Evolutionary conservation across 2,888 invertebrate genomes (phyloP), one percentile per base, ranked within the genome.

Genomic region (Meliscaeva auricollis): DNA sequence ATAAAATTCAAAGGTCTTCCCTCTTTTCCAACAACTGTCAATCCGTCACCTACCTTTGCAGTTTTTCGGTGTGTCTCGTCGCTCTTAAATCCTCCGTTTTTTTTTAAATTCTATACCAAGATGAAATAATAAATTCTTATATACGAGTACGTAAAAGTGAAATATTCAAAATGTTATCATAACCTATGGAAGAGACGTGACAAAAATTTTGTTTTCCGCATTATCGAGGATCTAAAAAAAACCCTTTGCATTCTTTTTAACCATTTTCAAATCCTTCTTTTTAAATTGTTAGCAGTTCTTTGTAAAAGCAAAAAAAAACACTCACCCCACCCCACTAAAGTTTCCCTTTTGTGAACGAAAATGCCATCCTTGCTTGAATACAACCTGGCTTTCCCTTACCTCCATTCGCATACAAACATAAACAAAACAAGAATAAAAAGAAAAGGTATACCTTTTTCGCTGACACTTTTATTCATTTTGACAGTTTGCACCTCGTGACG

Each of bases 391-490:
- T n/a, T n/a, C n/a, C 15, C 32, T 56, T 15, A 7, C 15, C 2
- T 4, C 7, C 8, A 2, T 7, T 8, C 15, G 4, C 17, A 15
- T 7, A 7, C 11, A 15, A 38, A 17, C 17, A 20, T 3, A 58
- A 32, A 35, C 11, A 58, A 11, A n/a, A n/a, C n/a, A n/a, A 41
- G 17, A n/a, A 13, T 44, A n/a, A 22, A 15, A 35, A 46, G 60
- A 73, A 84, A 80, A 76, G 79, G 66, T 79, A 66, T 26, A 20
- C 15, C 9, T 75, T 81, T 76, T 82, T 69, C 77, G 82, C 73
- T 78, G 87, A 82, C 64, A 78, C 77, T 82, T 87, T 87, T 82
- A 87, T 87, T 66, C 77, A 78, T 81, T 87, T 78, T 87, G 82
- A 82, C 87, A 87, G 82, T 74, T 78, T 78, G 62, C 73, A 85